A percentile compares a stretch with the other conserved stretches of the same genome.
Conservation (phyloP, 2,113 vertebrate genomes). For the Neolamprologus devosi region DNA sequence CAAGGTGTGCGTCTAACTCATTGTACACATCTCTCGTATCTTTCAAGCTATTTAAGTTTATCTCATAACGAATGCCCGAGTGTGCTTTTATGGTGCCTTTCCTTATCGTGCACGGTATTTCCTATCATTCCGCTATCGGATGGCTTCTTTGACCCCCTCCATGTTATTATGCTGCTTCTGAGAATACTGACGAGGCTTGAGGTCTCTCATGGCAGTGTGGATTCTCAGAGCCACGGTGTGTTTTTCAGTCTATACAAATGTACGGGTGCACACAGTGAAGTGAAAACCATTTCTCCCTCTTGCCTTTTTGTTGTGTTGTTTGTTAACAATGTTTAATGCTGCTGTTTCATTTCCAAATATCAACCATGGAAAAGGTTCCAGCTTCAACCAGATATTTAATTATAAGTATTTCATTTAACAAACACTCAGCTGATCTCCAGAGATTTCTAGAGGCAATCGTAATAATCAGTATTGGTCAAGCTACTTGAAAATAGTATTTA, state of each 20-base stretch:
- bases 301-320: background rate
- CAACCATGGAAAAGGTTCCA: background rate
- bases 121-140: constrained; percentile 83
- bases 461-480: background rate
- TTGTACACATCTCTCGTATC: background rate
- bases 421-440: background rate
- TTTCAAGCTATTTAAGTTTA: background rate
- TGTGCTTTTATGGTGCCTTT: constrained; percentile 91
- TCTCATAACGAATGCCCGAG: constrained; percentile 1
- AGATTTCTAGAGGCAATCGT: background rate
- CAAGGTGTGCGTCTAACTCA: background rate
- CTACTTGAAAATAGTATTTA: background rate
- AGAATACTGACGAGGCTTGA: constrained; percentile 69
- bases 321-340: background rate
- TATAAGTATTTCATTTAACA: background rate
- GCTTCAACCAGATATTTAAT: background rate
- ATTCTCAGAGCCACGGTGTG: background rate
- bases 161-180: background rate
- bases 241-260: background rate
- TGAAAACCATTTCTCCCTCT: background rate
- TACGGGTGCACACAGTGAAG: background rate
- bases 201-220: constrained; percentile 52
- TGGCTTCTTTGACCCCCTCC: constrained; percentile 52
- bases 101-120: constrained; percentile 78
- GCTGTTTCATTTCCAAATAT: background rate